Base-by-base conservation (phyloP, 1,140 invertebrate genomes). In the Euura saliciscinereae region DNA sequence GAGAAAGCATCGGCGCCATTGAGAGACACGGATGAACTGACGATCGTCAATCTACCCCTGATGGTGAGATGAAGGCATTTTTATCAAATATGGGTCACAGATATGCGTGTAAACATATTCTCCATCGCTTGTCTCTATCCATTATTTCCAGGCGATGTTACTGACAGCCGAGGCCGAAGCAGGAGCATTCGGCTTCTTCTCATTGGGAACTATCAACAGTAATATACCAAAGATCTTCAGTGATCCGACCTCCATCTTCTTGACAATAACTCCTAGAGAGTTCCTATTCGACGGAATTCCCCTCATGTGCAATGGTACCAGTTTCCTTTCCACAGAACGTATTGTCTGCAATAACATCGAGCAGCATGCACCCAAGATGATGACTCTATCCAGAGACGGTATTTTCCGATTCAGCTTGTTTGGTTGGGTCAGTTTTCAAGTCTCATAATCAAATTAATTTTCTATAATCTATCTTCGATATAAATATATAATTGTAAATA, bases 41-140 rank as follows among this genome's bases (percentile, higher is more conserved):
- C 88, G 28, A 86, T 92, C 2, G 88, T 92, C 11, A 90, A 93
- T 80, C 88, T 91, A n/a, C 84, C 89, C 0, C 86, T 91, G 68
- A 79, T 91, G 89, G 91, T 92, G 83, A 87, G 85, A 28, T 28
- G 28, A 28, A 28, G 28, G 28, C 28, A 28, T 28, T 28, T 28
- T 28, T 28, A 28, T 28, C 28, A 28, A n/a, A n/a, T n/a, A 28
- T 28, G 28, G 28, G 28, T 28, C 28, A 28, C 28, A 28, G 28
- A 28, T 28, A 28, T 28, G 28, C 28, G 28, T 28, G 28, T 28
- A 28, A 28, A 28, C 28, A 28, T 28, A 28, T 28, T 28, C 28
- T 28, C 28, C 28, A 28, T 28, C 28, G 28, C 28, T 28, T 28
- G 28, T 28, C 28, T 28, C 28, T 28, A 28, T 28, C 28, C 28